These are phyloP conservation scores for Halictus ligatus DNA, from an alignment of 2,888 invertebrate species.

Conservation along the genomic window DNA sequence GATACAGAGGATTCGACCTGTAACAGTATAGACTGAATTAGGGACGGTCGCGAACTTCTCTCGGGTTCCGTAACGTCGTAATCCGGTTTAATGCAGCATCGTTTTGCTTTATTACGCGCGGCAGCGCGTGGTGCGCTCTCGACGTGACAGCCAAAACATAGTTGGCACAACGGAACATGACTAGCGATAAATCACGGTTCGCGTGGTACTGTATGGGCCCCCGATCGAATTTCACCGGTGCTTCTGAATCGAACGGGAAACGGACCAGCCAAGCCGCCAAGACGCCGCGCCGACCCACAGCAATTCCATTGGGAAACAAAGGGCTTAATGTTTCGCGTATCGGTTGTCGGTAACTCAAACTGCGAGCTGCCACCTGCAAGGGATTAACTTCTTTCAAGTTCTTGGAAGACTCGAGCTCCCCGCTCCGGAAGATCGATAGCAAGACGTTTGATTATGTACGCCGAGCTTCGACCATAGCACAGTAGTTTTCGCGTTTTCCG, in stretches of 20 bases:
- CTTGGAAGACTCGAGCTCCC: slow-evolving; percentile 33
- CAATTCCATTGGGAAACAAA: not conserved
- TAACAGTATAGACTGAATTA: slow-evolving; percentile 21
- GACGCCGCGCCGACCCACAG: not conserved
- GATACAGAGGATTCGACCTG: not conserved
- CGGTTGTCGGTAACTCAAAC: slow-evolving; percentile 19
- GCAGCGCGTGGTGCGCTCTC: slow-evolving; percentile 21
- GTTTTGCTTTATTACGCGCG: slow-evolving; percentile 48
- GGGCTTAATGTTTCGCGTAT: slow-evolving; percentile 23
- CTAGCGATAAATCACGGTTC: slow-evolving; percentile 51
- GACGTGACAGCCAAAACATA: slow-evolving; percentile 52
- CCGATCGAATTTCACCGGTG: slow-evolving; percentile 44
- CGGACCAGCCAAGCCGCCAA: not conserved
- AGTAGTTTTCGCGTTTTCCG: not conserved
- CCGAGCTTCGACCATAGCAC: not conserved
- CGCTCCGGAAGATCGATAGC: not conserved
- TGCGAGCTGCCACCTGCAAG: slow-evolving; percentile 19
- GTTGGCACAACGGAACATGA: slow-evolving; percentile 55
- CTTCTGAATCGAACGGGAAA: slow-evolving; percentile 18
- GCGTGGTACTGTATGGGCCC: slow-evolving; percentile 4
- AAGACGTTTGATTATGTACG: slow-evolving; percentile 2
- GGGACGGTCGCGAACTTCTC: not conserved
- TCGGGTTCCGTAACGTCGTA: slow-evolving; percentile 22
- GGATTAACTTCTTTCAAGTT: slow-evolving; percentile 33
- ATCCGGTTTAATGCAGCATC: slow-evolving; percentile 54